Conservation (phyloP, 2,888 invertebrate species). For the Chesias legatella region DNA sequence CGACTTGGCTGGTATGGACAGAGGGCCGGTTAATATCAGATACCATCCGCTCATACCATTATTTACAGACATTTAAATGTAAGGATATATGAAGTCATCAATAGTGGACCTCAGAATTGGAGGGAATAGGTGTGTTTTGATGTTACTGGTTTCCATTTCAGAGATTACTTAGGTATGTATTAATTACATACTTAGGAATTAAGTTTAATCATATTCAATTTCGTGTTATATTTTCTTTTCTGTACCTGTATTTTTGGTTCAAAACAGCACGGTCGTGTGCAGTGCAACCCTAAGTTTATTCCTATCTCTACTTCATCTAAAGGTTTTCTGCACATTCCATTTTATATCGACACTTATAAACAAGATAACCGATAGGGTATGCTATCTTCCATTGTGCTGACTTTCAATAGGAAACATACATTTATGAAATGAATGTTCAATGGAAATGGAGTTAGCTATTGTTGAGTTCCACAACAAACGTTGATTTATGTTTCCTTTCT, state of each 20-base stretch:
- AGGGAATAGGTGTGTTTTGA: too few relatives aligned
- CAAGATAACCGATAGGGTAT: slow-evolving; percentile 40
- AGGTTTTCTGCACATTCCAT: slow-evolving; percentile 51
- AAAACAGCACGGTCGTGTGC: neutral
- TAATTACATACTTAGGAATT: too few relatives aligned
- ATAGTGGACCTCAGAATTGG: too few relatives aligned
- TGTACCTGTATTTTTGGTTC: neutral
- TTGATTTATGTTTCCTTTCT: slow-evolving; percentile 39
- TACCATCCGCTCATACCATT: too few relatives aligned
- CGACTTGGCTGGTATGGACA: too few relatives aligned
- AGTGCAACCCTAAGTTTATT: slow-evolving; percentile 30
- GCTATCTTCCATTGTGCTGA: slow-evolving; percentile 36
- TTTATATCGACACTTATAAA: slow-evolving; percentile 57
- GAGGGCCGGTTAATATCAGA: too few relatives aligned
- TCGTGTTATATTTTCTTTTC: too few relatives aligned
- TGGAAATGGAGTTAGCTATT: slow-evolving; percentile 28
- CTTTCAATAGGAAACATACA: slow-evolving; percentile 32
- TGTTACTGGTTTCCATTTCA: too few relatives aligned
- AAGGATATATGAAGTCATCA: too few relatives aligned
- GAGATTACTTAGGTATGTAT: too few relatives aligned
- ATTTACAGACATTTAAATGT: too few relatives aligned
- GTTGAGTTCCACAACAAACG: slow-evolving; percentile 32
- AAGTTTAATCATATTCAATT: too few relatives aligned
- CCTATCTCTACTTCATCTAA: slow-evolving; percentile 74
- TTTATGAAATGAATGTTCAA: slow-evolving; percentile 13